A percentile compares a stretch with the other conserved stretches of the same genome.
Evolutionary conservation across 2,888 invertebrate genomes (phyloP).

Genomic region (Agonopterix arenella): DNA sequence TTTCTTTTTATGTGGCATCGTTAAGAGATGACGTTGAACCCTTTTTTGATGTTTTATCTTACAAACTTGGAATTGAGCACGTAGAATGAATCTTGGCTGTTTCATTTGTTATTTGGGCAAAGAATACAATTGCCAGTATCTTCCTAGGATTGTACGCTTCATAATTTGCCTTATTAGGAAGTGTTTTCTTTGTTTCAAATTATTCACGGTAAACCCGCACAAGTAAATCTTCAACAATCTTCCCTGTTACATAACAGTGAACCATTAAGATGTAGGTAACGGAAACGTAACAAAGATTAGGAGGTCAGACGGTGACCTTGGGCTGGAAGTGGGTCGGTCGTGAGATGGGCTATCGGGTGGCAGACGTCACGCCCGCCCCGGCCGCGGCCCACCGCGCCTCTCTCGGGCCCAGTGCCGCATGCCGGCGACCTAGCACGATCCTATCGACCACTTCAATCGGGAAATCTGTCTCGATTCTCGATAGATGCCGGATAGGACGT

Average conservation of each 20-base stretch:
- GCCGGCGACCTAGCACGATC: slow-evolving; percentile 13
- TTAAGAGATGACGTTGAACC: background rate
- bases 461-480: background rate
- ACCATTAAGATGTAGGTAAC: slow-evolving; percentile 37
- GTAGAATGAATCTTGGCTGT: no score
- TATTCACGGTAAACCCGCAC: slow-evolving; percentile 2
- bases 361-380: slow-evolving; percentile 69
- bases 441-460: slow-evolving; percentile 7
- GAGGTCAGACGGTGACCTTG: slow-evolving; percentile 71
- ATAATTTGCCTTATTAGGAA: no score
- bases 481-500: no score
- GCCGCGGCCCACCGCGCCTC: slow-evolving; percentile 23
- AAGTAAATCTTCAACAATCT: background rate
- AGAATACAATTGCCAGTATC: no score
- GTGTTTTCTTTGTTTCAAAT: no score
- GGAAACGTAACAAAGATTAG: slow-evolving; percentile 53
- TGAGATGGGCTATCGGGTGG: slow-evolving; percentile 74
- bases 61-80: no score
- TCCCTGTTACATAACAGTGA: slow-evolving; percentile 23
- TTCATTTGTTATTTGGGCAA: no score
- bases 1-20: slow-evolving; percentile 6
- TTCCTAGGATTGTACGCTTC: no score
- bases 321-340: slow-evolving; percentile 69
- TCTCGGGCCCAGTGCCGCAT: slow-evolving; percentile 36
- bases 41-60: background rate